Conservation (phyloP, 2,888 invertebrate species). For the Herminia tarsipennalis region DNA sequence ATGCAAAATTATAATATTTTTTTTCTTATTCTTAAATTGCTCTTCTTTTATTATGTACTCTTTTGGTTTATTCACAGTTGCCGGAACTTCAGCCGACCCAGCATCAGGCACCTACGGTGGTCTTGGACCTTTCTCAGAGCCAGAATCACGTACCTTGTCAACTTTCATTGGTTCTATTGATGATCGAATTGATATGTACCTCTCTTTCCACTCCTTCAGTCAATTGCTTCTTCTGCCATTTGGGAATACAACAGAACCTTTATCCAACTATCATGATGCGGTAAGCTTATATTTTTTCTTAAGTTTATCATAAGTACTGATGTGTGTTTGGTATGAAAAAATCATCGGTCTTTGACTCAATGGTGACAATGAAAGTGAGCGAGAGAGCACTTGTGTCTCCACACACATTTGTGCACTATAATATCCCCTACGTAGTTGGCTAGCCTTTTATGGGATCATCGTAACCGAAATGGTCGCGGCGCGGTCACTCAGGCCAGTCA, state of each 20-base stretch:
- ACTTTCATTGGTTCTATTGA: conserved; percentile 46
- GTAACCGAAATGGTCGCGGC: no score
- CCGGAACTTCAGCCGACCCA: conserved; percentile 66
- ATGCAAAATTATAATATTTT: no score
- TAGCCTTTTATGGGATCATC: no score
- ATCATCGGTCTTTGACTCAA: no score
- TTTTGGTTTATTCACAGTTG: conserved; percentile 53
- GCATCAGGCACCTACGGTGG: conserved; percentile 83
- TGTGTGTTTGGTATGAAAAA: no score
- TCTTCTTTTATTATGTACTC: no score
- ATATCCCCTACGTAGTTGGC: no score
- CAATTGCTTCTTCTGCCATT: conserved; percentile 89
- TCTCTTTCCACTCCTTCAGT: conserved; percentile 89
- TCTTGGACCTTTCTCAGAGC: conserved; percentile 82
- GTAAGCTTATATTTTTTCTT: conserved; percentile 38
- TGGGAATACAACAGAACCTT: conserved; percentile 57
- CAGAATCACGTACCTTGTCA: conserved; percentile 72
- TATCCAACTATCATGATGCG: conserved; percentile 60
- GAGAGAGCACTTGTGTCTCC: no score
- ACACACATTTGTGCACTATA: no score
- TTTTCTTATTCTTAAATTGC: background rate
- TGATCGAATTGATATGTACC: conserved; percentile 70
- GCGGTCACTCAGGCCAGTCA: no score
- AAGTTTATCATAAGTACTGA: no score
- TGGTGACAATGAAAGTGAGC: no score